A percentile compares a stretch with the other conserved stretches of the same genome.
phyloP scores from a whole-genome alignment of 1,140 invertebrate genomes.

The Adelges cooleyi region DNA sequence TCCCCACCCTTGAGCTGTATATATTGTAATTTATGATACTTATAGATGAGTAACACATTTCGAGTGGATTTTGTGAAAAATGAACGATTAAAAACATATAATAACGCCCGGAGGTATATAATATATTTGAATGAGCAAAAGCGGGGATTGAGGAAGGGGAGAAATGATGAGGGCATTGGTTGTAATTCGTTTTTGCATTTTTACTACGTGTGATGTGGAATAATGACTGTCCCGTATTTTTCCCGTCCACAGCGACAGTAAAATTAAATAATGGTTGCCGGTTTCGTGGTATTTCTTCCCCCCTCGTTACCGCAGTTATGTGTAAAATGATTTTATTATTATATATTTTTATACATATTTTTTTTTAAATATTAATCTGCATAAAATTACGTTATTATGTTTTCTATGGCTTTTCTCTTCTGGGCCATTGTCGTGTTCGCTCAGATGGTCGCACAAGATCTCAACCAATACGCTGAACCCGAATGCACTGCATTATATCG shows the following conservation, averaged over 20 bases:
- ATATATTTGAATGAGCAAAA: not conserved
- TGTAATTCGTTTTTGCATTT: conserved; percentile 24
- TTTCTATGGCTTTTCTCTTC: too few species aligned
- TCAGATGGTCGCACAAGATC: too few species aligned
- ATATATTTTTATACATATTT: not conserved
- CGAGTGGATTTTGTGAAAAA: not conserved
- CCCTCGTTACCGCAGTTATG: conserved; percentile 12
- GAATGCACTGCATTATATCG: too few species aligned
- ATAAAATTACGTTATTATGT: not conserved
- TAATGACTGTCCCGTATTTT: conserved; percentile 22
- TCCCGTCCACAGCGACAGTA: conserved; percentile 13
- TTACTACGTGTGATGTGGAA: conserved; percentile 26
- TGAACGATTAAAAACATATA: conserved; percentile 12
- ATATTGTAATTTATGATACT: not conserved
- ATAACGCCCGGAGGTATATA: not conserved
- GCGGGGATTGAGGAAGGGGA: not conserved
- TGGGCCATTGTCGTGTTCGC: too few species aligned
- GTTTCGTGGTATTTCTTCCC: conserved; percentile 10
- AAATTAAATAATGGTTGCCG: conserved; percentile 24
- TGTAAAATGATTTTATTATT: conserved; percentile 22
- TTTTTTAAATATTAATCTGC: conserved; percentile 1
- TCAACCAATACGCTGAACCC: too few species aligned
- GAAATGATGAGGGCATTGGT: not conserved
- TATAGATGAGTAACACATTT: not conserved
- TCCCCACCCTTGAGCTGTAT: not conserved